These are phyloP conservation scores for Pycnonotus jocosus DNA, from an alignment of 2,113 vertebrate genomes.

Conservation along the genomic window DNA sequence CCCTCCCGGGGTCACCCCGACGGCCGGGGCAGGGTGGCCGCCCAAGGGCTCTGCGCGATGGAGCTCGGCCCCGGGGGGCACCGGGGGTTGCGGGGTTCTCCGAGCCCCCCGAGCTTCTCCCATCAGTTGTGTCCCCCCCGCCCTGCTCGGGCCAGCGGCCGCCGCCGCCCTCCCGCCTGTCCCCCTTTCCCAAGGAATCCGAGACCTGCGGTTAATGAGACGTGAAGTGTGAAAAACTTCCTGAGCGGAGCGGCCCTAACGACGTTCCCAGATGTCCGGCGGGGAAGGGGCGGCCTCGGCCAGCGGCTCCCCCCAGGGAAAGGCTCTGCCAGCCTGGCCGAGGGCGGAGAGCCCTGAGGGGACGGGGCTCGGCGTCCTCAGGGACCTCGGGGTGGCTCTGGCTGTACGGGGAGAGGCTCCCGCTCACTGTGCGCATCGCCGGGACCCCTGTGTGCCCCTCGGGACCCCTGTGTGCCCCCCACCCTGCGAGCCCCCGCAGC, in stretches of 20 bases:
- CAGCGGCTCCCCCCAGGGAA: not conserved
- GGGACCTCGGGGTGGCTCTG: not conserved
- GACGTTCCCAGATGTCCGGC: slow-evolving; percentile 89
- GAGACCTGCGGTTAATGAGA: slow-evolving; percentile 91
- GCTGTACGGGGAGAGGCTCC: rapidly evolving
- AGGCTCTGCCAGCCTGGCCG: not conserved
- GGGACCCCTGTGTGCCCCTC: not conserved
- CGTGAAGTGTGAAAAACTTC: slow-evolving; percentile 98
- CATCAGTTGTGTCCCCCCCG: not conserved
- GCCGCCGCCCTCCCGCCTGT: not conserved
- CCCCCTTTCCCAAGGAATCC: slow-evolving; percentile 84
- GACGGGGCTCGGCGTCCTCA: not conserved
- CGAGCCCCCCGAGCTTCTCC: not conserved
- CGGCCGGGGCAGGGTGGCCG: not conserved
- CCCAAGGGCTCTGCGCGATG: not conserved
- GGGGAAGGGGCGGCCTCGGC: slow-evolving; percentile 37
- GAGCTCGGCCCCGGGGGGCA: not conserved
- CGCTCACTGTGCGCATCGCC: not conserved
- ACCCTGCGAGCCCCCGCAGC: not conserved
- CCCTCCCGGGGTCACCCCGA: not conserved
- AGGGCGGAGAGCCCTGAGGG: not conserved
- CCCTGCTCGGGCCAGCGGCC: not conserved
- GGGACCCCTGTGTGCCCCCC: not conserved
- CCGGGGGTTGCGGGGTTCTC: not conserved
- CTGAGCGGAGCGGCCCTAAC: slow-evolving; percentile 81